Conservation (phyloP, 2,888 invertebrate species). For the Idaea aversata region DNA sequence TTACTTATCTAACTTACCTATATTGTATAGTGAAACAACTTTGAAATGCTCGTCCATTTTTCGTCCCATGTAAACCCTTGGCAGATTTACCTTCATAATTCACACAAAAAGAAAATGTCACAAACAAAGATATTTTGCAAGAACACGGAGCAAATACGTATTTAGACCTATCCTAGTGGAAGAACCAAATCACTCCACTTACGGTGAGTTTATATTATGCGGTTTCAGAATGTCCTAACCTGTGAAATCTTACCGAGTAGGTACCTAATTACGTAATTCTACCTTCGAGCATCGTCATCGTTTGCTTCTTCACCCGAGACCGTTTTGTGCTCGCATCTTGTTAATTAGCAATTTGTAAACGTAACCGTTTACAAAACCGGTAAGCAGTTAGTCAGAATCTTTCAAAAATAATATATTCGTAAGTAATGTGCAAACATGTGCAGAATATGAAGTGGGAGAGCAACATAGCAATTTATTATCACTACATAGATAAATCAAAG, state of each 20-base stretch:
- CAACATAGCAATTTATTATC: too few relatives aligned
- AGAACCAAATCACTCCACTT: neutral
- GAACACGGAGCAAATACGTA: neutral
- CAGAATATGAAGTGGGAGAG: too few relatives aligned
- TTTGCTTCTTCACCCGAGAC: neutral
- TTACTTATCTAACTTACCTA: too few relatives aligned
- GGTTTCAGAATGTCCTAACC: neutral
- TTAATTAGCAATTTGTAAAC: neutral
- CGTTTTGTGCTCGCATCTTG: conserved; percentile 1
- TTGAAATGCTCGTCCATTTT: too few relatives aligned
- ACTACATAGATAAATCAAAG: too few relatives aligned
- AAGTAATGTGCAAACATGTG: too few relatives aligned
- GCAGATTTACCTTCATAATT: neutral
- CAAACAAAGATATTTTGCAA: neutral
- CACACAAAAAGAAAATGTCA: neutral
- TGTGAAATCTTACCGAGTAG: neutral
- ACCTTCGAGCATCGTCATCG: neutral
- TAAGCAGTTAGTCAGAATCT: neutral
- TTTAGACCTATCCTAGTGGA: neutral
- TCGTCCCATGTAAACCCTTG: too few relatives aligned
- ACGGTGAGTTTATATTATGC: neutral
- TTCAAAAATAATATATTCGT: neutral
- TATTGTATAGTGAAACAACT: too few relatives aligned
- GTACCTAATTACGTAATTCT: neutral
- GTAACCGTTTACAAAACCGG: neutral